Evolutionary conservation across 2,113 vertebrate species (phyloP), one percentile per base, ranked within the genome.

Genomic region (Protobothrops flavoviridis): DNA sequence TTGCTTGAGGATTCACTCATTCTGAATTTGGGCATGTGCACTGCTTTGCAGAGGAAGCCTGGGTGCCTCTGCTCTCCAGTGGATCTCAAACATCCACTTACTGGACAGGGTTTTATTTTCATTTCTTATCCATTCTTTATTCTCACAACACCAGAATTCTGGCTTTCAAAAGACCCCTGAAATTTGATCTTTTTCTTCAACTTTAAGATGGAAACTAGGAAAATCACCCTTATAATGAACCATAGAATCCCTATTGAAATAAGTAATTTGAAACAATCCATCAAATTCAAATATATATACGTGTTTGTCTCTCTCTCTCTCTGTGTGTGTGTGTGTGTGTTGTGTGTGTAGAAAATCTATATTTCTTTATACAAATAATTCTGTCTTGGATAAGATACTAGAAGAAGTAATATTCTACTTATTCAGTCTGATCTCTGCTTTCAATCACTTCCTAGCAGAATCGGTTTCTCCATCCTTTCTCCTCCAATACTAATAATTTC

Each of bases 331-430:
- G 1, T 57, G 1, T 56, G 3, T 21, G 2, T 56, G 1, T 48
- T 23, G 0, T 23, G 2, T 59, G 23, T 59, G 23, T 26, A 64
- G 26, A 64, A n/a, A 91, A 52, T 69, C 45, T 88, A 53, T 53
- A 88, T 89, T 92, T 33, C 23, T 89, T 23, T 29, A 20, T 56
- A 24, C 48, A 55, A 33, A 92, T 7, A 88, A 69, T 86, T 39
- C 33, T 86, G 39, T 17, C 91, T 92, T n/a, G 56, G 17, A 33
- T 33, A 33, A 50, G 21, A 26, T 20, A 39, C 53, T 15, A 26
- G 64, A 88, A 45, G 52, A 89, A 53, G 56, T 93, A n/a, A 55
- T 39, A 48, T 93, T 93, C 87, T 69, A 88, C 48, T 92, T 88
- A 88, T 56, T 85, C 24, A 48, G 26, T 43, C 52, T 56, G n/a